Base-by-base conservation (phyloP, 1,140 invertebrate genomes). In the Eriocheir sinensis region DNA sequence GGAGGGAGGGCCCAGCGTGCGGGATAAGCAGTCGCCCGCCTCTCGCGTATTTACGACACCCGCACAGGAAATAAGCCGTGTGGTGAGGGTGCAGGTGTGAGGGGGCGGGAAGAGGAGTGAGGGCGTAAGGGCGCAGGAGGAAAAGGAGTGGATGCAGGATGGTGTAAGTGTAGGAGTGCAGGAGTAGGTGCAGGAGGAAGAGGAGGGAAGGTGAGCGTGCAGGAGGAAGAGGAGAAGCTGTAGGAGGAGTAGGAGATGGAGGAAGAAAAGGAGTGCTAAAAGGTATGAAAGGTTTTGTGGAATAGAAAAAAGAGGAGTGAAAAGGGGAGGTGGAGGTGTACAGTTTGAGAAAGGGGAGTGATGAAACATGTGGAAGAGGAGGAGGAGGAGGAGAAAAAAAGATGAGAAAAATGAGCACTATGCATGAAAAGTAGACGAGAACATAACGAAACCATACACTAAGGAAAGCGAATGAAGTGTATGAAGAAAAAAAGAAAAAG, bases 11-110 rank as follows among this genome's bases (percentile, higher is more conserved):
- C 79, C 80, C 91, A 83, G 40, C 72, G 36, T 32, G 30, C n/a
- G 91, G 91, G 91, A 92, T 92, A 92, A 92, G 91, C 85, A 92
- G 91, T 92, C 79, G 91, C 41, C 30, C 60, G 21, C 34, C 80
- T 53, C 40, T 15, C n/a, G 44, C 32, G 30, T 90, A 90, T 90
- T 90, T 90, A 90, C 48, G 89, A 90, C 89, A 36, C 89, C 34
- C 89, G 72, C 89, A 34, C 89, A 90, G 53, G 89, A 90, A 90
- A 90, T 90, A 90, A 90, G 89, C 89, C 89, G 89, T 90, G 89
- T 92, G 3, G n/a, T 38, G 30, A 21, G 90, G 36, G 17, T 8
- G 60, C 12, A n/a, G 30, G 8, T 12, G 41, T 4, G 40, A 48
- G 27, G 38, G 32, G 30, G 48, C 0, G 89, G 21, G 89, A 15